Conservation (phyloP, 2,113 vertebrate species). For the Ictidomys tridecemlineatus region DNA sequence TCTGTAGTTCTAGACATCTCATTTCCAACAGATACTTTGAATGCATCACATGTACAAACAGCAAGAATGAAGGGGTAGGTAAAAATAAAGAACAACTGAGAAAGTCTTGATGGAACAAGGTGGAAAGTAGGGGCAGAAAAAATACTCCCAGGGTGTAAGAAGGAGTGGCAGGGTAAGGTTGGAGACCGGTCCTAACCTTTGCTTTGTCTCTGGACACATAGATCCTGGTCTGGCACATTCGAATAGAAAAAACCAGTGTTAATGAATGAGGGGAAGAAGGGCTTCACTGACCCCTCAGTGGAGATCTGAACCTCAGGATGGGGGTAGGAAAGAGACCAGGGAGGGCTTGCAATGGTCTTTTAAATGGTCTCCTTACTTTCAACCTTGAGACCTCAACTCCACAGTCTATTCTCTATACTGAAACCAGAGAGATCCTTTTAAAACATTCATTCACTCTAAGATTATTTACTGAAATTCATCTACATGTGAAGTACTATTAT, state of each 20-base stretch:
- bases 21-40: not conserved
- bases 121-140: not conserved
- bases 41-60: not conserved
- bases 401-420: not conserved
- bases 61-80: not conserved
- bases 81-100: not conserved
- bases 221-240: constrained; percentile 99
- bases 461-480: not conserved
- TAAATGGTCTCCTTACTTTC: not conserved
- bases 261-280: constrained; percentile 98
- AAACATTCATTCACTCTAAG: constrained; percentile 24
- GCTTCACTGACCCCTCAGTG: constrained; percentile 97
- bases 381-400: not conserved
- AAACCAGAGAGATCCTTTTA: not conserved
- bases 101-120: not conserved
- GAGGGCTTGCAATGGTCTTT: not conserved
- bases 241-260: constrained; percentile 99
- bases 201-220: constrained; percentile 82
- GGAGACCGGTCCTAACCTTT: not conserved
- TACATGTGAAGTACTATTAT: not conserved
- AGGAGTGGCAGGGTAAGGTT: not conserved
- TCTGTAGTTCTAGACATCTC: not conserved
- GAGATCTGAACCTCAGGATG: constrained; percentile 93
- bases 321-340: constrained; percentile 38
- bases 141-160: not conserved